Conservation (phyloP, 2,797 vertebrate species). For the Heliangelus exortis region DNA sequence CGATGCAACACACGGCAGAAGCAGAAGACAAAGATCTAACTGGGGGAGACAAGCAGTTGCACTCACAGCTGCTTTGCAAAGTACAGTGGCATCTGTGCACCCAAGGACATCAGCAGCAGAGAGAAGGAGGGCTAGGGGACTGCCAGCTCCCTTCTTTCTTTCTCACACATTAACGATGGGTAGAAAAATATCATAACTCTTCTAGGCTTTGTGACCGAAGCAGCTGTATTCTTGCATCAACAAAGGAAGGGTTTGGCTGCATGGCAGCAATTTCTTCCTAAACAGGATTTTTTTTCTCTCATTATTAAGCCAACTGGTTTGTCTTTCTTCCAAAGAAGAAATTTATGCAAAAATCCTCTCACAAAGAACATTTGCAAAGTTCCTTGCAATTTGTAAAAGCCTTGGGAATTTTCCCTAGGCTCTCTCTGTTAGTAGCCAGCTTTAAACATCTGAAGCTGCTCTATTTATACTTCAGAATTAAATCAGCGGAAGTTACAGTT, state of each 20-base stretch:
- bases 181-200: background rate
- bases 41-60: rapidly evolving
- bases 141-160: background rate
- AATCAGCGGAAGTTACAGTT: background rate
- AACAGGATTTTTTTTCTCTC: background rate
- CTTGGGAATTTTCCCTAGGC: background rate
- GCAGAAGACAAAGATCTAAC: background rate
- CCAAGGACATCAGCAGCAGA: background rate
- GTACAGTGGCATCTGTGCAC: background rate
- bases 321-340: background rate
- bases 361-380: background rate
- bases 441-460: background rate
- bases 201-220: background rate
- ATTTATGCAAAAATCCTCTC: background rate
- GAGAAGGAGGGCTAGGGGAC: background rate
- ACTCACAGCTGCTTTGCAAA: background rate
- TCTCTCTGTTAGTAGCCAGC: background rate
- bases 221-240: background rate
- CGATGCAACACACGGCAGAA: background rate
- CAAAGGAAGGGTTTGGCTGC: background rate
- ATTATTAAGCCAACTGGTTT: background rate
- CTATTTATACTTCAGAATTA: background rate
- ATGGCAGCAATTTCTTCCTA: background rate
- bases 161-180: background rate
- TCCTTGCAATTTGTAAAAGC: background rate